Evolutionary conservation across 1,140 invertebrate genomes (phyloP).

Genomic region (Rhysida immarginata): DNA sequence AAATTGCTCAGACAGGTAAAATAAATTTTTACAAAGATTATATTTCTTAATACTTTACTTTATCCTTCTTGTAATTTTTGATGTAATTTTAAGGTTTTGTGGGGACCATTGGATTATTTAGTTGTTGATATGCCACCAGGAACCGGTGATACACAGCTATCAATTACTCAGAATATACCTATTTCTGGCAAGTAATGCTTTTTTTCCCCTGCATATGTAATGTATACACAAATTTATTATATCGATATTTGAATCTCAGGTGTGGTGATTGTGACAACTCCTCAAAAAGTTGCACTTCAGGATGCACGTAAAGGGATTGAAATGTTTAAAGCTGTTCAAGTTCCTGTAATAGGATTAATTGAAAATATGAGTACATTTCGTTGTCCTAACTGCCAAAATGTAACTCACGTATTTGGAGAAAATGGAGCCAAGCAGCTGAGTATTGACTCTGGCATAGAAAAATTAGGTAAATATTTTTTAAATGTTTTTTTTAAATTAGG

Average conservation of each 20-base stretch:
- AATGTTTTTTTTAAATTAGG: too few relatives aligned
- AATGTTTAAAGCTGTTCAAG: constrained; percentile 61
- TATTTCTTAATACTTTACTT: constrained; percentile 13
- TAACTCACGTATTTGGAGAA: constrained; percentile 22
- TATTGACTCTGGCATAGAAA: constrained; percentile 14
- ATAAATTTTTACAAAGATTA: not conserved
- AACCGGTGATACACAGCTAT: constrained; percentile 78
- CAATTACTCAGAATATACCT: constrained; percentile 69
- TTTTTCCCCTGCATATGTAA: constrained; percentile 4
- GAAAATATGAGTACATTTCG: constrained; percentile 66
- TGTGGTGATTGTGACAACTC: constrained; percentile 66
- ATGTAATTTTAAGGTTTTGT: constrained; percentile 26
- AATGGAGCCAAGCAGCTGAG: constrained; percentile 19
- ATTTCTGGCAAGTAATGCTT: constrained; percentile 43
- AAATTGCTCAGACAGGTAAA: constrained; percentile 62
- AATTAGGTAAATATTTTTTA: too few relatives aligned
- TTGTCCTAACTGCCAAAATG: constrained; percentile 48
- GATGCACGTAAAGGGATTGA: constrained; percentile 60
- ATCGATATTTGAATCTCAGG: constrained; percentile 29
- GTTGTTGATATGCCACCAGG: constrained; percentile 81
- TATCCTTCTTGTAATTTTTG: not conserved
- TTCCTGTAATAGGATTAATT: constrained; percentile 64
- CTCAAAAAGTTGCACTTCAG: constrained; percentile 62
- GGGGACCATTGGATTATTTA: constrained; percentile 63
- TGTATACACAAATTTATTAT: not conserved